phyloP scores from a whole-genome alignment of 64 coral and sea anemone genomes.

The Dendronephthya gigantea region DNA sequence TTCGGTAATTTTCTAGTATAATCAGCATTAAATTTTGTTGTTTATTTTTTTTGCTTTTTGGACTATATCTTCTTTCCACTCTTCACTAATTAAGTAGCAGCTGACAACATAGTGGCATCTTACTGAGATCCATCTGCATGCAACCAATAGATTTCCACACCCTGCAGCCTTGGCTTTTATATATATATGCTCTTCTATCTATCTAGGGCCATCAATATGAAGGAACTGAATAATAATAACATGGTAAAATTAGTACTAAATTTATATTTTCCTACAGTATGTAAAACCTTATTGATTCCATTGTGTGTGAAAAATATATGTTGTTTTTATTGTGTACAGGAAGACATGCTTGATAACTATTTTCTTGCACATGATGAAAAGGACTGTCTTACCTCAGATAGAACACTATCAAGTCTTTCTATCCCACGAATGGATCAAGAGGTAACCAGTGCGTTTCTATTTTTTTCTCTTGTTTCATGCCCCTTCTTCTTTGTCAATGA shows the following conservation, averaged over 20 bases:
- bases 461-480: no score
- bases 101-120: no score
- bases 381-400: conserved; percentile 56
- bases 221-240: background rate
- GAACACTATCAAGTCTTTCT: conserved; percentile 44
- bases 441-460: conserved; percentile 6
- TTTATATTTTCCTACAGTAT: background rate
- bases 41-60: no score
- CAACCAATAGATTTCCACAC: no score
- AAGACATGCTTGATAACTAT: conserved; percentile 43
- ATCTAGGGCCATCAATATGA: background rate
- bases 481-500: no score
- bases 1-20: no score
- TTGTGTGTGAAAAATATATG: no score
- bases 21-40: no score
- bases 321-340: background rate
- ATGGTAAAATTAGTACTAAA: background rate
- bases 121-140: no score
- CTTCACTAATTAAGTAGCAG: no score
- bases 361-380: conserved; percentile 48
- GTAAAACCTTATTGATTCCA: background rate
- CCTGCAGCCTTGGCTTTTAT: no score
- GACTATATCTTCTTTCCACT: no score
- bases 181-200: background rate
- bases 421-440: conserved; percentile 63